Evolutionary conservation across 2,888 invertebrate species (phyloP), one percentile per base, ranked within the genome.

Genomic region (Dorcus hopei): DNA sequence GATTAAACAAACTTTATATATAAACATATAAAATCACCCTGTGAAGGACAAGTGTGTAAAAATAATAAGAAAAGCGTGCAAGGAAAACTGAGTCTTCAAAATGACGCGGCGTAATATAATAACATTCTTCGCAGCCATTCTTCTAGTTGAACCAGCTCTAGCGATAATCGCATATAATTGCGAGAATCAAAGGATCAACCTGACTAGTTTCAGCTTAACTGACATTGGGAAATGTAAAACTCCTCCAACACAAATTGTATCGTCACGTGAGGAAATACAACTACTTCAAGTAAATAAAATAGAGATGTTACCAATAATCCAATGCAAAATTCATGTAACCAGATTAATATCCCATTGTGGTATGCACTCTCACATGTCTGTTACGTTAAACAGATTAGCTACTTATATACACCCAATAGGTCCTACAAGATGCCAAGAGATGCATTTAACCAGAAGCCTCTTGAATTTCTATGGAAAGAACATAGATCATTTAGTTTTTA

Each of bases 261-360:
- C 41, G 23, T 19, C 52, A 3, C 23, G 23, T 8, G 52, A 52
- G 23, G 14, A 26, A 26, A 26, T 52, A 9, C 52, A 53, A 16
- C 26, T 53, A 5, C 42, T 53, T 4, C 45, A 53, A 16, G n/a
- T 50, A 7, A 19, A 19, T 19, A 3, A 19, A 19, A 19, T 19
- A 19, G 19, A 19, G 3, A 19, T 43, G 45, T 38, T 53, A 8
- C 41, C 53, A 3, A 42, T 43, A 7, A 9, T 53, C 3, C 53
- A 53, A 43, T 53, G 53, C 38, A 53, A 53, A 26, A 53, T 53
- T 26, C 53, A 53, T 45, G 45, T 53, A n/a, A 45, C 45, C 5
- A 43, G 53, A 40, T 19, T 41, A 16, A 42, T 52, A 19, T 40
- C 33, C 16, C 38, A 45, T 33, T 53, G 53, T 14, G 53, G 53